These are phyloP conservation scores for Cryptus armator DNA, from an alignment of 2,888 invertebrate species.

Conservation along the genomic window DNA sequence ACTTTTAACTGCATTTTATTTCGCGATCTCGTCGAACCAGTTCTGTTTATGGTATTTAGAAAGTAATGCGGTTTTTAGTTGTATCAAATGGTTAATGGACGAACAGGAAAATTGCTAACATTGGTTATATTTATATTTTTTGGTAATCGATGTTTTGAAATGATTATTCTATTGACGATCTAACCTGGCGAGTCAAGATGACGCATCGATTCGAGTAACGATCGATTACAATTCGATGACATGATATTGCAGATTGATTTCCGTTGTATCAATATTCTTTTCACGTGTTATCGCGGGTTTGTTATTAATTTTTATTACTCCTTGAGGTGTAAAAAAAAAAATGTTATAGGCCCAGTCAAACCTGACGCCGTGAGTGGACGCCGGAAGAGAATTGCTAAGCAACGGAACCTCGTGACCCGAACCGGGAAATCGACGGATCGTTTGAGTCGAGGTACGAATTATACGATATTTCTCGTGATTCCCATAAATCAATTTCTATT, in stretches of 20 bases:
- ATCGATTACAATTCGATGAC: not conserved
- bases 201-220: not conserved
- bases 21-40: not conserved
- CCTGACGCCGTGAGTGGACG: not conserved
- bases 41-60: constrained; percentile 2
- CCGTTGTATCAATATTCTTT: not conserved
- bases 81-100: not conserved
- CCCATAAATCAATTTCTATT: not conserved
- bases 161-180: not conserved
- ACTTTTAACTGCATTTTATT: not conserved
- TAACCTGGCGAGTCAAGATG: constrained; percentile 1
- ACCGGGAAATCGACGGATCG: constrained; percentile 1
- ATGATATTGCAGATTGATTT: not conserved
- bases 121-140: not conserved
- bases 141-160: not conserved
- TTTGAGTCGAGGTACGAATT: constrained; percentile 5
- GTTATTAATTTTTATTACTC: not conserved
- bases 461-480: not conserved
- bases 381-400: constrained; percentile 29
- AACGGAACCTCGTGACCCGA: constrained; percentile 9
- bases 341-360: not conserved
- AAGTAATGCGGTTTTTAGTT: not conserved
- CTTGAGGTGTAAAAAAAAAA: not conserved
- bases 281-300: not conserved
- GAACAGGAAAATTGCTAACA: not conserved